Base-by-base conservation (phyloP, 2,888 invertebrate genomes). In the Megaustenia siamemsis region DNA sequence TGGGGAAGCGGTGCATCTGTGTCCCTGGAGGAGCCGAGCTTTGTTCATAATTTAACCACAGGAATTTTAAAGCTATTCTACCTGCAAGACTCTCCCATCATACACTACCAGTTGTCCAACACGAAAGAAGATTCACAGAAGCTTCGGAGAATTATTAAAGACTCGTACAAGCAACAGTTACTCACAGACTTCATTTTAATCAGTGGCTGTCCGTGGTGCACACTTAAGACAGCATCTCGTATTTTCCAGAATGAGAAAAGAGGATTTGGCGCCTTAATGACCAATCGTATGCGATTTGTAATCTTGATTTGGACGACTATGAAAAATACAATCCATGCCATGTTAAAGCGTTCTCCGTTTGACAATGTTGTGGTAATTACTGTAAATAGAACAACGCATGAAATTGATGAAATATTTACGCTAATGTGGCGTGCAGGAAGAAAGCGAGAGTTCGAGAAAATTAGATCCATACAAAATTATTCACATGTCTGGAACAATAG, bases 231-330 rank as follows among this genome's bases (percentile, higher is more conserved):
- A 4, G 40, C 40, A 21, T 21, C n/a, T 24, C 21, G 40, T 21
- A 69, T 69, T 40, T 69, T 69, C 40, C 28, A 69, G 69, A 69
- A 69, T 24, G 69, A 69, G 24, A 69, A 38, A 69, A 40, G 69
- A 69, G 69, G 69, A 3, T 21, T n/a, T 0, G 69, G 69, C 4
- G 69, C 69, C 1, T 40, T 69, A 21, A 69, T 69, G 69, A 40
- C 40, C 6, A 15, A 69, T 40, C 40, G 40, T 40, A 8, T 69
- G 24, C 69, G 69, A 40, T 69, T 69, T 69, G 69, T 69, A 24
- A 69, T 69, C 8, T 21, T 69, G 24, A 69, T 40, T 8, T 69
- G 40, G 40, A 24, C 24, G 8, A 8, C 24, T 38, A 0, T 40
- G 1, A 2, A 69, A 38, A 8, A 38, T 5, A 60, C 24, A n/a